A percentile compares a stretch with the other conserved stretches of the same genome.
Evolutionary conservation across 2,797 vertebrate genomes (phyloP).

Genomic region (Bryconaethiops microstoma): DNA sequence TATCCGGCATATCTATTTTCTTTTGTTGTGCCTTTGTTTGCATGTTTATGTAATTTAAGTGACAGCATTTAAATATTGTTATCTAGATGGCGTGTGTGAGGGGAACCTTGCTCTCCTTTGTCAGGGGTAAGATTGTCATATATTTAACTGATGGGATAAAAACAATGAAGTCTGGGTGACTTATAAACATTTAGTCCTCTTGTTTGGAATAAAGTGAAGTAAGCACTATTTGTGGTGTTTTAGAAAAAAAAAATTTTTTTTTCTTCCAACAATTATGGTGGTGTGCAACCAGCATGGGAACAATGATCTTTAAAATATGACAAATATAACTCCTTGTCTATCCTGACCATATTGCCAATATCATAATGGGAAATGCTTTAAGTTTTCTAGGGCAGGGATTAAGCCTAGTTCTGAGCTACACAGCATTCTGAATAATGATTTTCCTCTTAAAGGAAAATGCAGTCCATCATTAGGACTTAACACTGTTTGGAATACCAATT

Average conservation of each 20-base stretch:
- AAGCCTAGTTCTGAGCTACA: too few relatives aligned
- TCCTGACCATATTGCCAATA: neutral
- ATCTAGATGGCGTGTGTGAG: neutral
- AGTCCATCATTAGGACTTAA: too few relatives aligned
- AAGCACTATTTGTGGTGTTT: neutral
- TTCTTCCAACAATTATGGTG: neutral
- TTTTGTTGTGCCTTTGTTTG: neutral
- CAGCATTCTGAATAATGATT: too few relatives aligned
- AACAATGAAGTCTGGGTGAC: too few relatives aligned
- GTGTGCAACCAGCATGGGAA: neutral
- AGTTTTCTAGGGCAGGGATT: too few relatives aligned
- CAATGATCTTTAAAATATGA: neutral
- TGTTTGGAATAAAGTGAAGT: too few relatives aligned
- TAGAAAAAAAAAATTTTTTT: neutral
- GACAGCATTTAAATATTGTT: neutral
- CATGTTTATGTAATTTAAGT: neutral
- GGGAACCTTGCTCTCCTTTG: neutral
- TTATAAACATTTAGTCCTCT: too few relatives aligned
- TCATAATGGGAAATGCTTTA: neutral
- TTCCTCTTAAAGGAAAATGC: too few relatives aligned
- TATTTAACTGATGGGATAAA: too few relatives aligned
- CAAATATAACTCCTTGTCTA: neutral
- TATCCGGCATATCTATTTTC: constrained; percentile 43
- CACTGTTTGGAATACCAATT: too few relatives aligned
- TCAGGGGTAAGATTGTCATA: too few relatives aligned